phyloP scores from a whole-genome alignment of 1,140 invertebrate genomes.

The Mercenaria mercenaria region DNA sequence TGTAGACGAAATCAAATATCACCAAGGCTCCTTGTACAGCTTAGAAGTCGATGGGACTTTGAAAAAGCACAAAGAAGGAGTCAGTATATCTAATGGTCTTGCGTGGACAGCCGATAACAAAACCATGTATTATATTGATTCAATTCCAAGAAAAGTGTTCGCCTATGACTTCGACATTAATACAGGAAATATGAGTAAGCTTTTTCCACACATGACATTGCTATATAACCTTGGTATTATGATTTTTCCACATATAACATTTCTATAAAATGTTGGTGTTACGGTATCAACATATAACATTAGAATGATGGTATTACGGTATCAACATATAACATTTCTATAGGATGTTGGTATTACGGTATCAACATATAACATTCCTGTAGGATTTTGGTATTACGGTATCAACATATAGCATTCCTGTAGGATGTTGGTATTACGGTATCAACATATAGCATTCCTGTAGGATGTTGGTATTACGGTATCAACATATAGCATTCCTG shows the following conservation, averaged over 20 bases:
- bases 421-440: no score
- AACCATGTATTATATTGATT: constrained; percentile 87
- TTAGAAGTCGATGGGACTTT: constrained; percentile 18
- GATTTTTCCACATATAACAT: not conserved
- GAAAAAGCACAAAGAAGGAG: not conserved
- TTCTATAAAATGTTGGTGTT: not conserved
- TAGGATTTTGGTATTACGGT: no score
- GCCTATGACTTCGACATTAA: constrained; percentile 92
- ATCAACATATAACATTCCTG: no score
- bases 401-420: no score
- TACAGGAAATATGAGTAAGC: constrained; percentile 90
- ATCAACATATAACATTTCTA: no score
- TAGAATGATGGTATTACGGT: no score
- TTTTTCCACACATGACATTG: not conserved
- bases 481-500: no score
- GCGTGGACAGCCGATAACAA: constrained; percentile 91
- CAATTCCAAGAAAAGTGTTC: constrained; percentile 84
- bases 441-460: no score
- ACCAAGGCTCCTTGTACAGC: constrained; percentile 42
- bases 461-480: no score
- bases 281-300: no score
- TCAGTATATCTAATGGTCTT: constrained; percentile 81
- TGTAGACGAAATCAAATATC: not conserved
- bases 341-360: no score
- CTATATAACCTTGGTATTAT: not conserved